phyloP scores from a whole-genome alignment of 2,113 vertebrate species.

The Atrichornis clamosus region DNA sequence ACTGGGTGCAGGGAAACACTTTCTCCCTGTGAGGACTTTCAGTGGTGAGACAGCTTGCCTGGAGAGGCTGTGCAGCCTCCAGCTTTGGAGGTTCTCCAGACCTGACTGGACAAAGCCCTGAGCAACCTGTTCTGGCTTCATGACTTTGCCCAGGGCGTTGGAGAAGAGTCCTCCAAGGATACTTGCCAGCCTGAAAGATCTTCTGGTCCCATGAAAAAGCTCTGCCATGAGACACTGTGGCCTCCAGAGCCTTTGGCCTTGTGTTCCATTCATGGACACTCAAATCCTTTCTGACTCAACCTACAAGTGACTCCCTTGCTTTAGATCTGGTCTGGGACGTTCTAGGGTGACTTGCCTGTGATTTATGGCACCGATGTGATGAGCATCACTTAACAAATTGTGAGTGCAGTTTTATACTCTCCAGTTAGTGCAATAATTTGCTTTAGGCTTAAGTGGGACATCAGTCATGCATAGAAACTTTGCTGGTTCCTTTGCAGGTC shows the following conservation, averaged over 20 bases:
- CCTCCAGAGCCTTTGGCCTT: not conserved
- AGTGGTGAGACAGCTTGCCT: not conserved
- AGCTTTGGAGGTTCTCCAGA: not conserved
- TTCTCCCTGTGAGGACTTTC: not conserved
- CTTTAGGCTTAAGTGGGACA: not conserved
- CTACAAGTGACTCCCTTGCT: not conserved
- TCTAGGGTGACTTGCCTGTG: not conserved
- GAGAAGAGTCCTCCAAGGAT: not conserved
- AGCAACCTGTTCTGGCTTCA: not conserved
- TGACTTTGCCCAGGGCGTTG: not conserved
- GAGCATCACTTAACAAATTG: not conserved
- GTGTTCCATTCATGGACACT: not conserved
- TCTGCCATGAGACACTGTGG: not conserved
- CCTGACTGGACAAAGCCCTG: not conserved
- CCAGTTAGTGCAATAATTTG: not conserved
- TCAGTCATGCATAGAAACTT: not conserved
- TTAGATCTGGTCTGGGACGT: not conserved
- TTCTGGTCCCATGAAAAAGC: not conserved
- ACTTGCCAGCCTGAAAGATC: not conserved
- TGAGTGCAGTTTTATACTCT: not conserved
- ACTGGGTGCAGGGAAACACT: not conserved
- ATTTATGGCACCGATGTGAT: not conserved
- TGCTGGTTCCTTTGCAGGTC: not conserved
- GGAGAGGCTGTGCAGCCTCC: not conserved
- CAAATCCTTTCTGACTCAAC: not conserved